These are phyloP conservation scores for Himantopus leucocephalus DNA, from an alignment of 2,113 vertebrate species.

Conservation along the genomic window DNA sequence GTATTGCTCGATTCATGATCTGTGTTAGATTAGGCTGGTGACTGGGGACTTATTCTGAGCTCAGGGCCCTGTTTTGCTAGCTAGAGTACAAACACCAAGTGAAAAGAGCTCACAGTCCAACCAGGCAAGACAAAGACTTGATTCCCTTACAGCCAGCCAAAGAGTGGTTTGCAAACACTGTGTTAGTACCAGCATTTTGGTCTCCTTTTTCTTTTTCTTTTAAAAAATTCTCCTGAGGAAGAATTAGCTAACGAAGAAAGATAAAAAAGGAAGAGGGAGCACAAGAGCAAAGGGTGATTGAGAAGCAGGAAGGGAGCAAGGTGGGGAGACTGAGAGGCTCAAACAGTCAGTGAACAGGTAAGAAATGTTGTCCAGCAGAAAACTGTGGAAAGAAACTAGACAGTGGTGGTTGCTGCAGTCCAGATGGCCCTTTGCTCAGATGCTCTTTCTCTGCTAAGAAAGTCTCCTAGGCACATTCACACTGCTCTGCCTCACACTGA, in stretches of 20 bases:
- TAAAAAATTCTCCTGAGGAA: not conserved
- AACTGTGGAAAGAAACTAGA: not conserved
- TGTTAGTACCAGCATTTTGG: not conserved
- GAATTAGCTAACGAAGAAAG: not conserved
- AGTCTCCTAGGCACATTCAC: not conserved
- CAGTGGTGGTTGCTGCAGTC: not conserved
- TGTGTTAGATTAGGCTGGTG: not conserved
- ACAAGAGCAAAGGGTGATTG: not conserved
- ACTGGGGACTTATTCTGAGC: not conserved
- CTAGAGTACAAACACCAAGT: not conserved
- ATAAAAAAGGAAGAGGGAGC: not conserved
- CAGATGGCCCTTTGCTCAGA: not conserved
- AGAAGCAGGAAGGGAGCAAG: not conserved
- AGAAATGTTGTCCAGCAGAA: not conserved
- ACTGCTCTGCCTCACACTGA: not conserved
- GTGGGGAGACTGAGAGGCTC: not conserved
- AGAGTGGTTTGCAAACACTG: not conserved
- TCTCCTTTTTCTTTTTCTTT: not conserved
- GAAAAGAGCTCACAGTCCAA: not conserved
- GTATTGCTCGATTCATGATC: not conserved
- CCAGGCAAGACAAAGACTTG: not conserved
- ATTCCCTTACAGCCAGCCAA: not conserved
- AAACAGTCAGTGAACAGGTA: not conserved
- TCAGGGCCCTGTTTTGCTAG: not conserved
- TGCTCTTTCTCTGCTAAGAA: not conserved